Evolutionary conservation across 2,888 invertebrate genomes (phyloP).

Genomic region (Cheilosia soror): DNA sequence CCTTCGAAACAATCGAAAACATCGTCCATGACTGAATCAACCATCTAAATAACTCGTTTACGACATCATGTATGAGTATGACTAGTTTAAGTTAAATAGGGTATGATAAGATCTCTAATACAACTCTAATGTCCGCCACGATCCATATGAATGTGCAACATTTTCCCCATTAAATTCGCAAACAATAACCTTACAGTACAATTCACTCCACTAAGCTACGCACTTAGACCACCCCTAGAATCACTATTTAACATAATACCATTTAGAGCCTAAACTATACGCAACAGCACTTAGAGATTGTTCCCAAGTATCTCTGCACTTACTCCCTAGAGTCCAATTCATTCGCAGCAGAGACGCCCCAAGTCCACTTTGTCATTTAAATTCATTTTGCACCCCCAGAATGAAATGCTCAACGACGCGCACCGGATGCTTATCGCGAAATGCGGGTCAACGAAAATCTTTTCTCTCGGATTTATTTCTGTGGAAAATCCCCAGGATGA

Average conservation of each 20-base stretch:
- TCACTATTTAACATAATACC: background rate
- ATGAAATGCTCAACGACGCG: slow-evolving; percentile 8
- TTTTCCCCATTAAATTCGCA: too few relatives aligned
- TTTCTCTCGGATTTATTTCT: slow-evolving; percentile 16
- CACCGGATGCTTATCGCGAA: slow-evolving; percentile 55
- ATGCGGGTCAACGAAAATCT: slow-evolving; percentile 55
- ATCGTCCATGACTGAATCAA: too few relatives aligned
- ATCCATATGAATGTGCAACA: too few relatives aligned
- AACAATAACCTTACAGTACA: too few relatives aligned
- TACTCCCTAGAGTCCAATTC: background rate
- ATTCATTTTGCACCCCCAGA: slow-evolving; percentile 21
- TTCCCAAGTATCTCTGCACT: background rate
- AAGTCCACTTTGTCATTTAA: slow-evolving; percentile 51
- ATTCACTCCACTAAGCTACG: background rate
- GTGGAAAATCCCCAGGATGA: slow-evolving; percentile 18
- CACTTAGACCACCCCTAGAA: background rate
- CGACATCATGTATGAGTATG: too few relatives aligned
- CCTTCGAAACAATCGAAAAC: too few relatives aligned
- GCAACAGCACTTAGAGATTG: background rate
- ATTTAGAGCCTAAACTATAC: slow-evolving; percentile 6
- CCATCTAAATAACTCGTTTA: too few relatives aligned
- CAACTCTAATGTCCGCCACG: too few relatives aligned
- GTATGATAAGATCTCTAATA: too few relatives aligned
- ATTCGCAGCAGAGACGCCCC: background rate
- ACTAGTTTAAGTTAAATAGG: too few relatives aligned